Evolutionary conservation across 2,888 invertebrate genomes (phyloP), one percentile per base, ranked within the genome.

Genomic region (Neelides folsomi): DNA sequence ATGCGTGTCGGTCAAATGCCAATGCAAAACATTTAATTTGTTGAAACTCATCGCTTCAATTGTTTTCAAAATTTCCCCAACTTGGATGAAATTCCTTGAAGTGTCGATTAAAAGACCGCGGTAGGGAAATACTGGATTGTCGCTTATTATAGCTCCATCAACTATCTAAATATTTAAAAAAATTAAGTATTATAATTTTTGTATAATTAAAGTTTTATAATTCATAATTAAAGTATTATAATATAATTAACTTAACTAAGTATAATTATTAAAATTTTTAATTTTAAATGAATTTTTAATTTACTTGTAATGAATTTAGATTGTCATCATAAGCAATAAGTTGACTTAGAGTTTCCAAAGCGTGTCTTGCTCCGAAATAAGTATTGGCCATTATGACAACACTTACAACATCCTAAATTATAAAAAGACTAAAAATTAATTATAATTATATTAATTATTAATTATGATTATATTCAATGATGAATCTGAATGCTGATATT

Each of bases 41-140:
- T 82, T 82, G 13, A 83, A 77, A 1, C 85, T 82, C 84, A 94
- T 86, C 1, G 80, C 92, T 64, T 90, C 84, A 59, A 92, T 73
- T 46, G 83, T 82, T 58, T 76, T 77, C 63, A 79, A 76, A 8
- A 88, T 79, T 37, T 76, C 76, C 8, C 68, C 68, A 58, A 88
- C 70, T 0, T 86, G 80, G 47, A 65, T 54, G 53, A 59, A 67
- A 53, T 66, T 67, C 20, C 77, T 65, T 2, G 76, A 71, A 1
- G 77, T 73, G 66, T 78, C 78, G 35, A 78, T 60, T 56, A 76
- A 67, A 7, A 78, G 55, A 12, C 77, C 77, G 41, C 78, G 68
- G 59, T 75, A 73, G 1, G 69, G 63, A 67, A 75, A 78, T 13
- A 74, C 66, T 1, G 78, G 77, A 46, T 67, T 69, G 64, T 78